Evolutionary conservation across 2,888 invertebrate genomes (phyloP).

Genomic region (Thymelicus sylvestris): DNA sequence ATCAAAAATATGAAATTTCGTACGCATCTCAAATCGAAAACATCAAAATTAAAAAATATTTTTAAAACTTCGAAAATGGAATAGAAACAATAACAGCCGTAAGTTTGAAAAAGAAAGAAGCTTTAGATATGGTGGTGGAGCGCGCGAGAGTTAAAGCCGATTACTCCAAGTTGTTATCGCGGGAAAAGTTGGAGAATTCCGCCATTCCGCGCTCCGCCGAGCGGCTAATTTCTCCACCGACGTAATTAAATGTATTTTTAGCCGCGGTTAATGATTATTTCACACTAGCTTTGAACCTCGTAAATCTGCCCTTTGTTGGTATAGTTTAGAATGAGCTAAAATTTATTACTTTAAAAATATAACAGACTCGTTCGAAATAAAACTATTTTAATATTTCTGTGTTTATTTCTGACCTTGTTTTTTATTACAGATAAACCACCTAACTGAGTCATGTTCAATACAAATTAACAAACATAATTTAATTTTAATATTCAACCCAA

Average conservation of each 20-base stretch:
- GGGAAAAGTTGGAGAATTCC: conserved; percentile 48
- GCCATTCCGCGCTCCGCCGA: conserved; percentile 48
- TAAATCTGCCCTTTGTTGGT: conserved; percentile 22
- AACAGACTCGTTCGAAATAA: no score
- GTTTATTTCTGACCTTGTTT: no score
- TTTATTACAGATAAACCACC: no score
- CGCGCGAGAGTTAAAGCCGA: conserved; percentile 57
- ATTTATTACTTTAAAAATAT: background rate
- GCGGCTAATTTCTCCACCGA: conserved; percentile 48
- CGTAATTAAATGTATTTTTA: conserved; percentile 54
- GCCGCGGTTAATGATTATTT: conserved; percentile 47
- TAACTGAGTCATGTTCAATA: no score
- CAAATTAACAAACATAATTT: no score
- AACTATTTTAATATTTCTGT: no score
- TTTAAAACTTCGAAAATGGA: background rate
- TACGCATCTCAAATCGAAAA: no score
- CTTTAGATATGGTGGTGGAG: conserved; percentile 16
- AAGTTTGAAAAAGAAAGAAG: conserved; percentile 12
- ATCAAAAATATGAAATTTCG: no score
- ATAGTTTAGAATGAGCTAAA: background rate
- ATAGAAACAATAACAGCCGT: background rate
- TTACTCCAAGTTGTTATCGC: conserved; percentile 61
- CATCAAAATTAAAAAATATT: no score
- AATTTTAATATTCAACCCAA: no score
- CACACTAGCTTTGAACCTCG: conserved; percentile 27